Evolutionary conservation across 2,797 vertebrate species (phyloP), one percentile per base, ranked within the genome.

Genomic region (Pygocentrus nattereri): DNA sequence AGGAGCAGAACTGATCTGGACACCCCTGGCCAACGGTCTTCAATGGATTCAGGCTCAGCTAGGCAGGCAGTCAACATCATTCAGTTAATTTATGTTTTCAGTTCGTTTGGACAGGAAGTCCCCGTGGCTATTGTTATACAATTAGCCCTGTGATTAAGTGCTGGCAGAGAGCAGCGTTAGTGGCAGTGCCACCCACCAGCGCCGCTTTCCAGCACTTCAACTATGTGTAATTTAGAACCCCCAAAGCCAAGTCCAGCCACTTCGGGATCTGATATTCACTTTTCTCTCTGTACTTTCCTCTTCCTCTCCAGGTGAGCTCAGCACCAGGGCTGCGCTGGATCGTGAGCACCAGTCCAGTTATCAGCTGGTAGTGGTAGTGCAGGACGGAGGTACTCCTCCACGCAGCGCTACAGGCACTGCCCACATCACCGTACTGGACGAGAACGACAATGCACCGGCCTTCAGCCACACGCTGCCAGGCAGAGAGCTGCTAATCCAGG

Each of bases 261-360:
- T n/a, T 34, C n/a, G 7, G 3, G 10, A 21, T 34, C 59, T 16
- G 2, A 30, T 41, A 1, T 52, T 21, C 16, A 54, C 5, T 75
- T 59, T 59, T 10, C 23, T 78, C 15, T 19, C 19, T 30, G 18
- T 30, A 25, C 44, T 15, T 5, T 23, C 15, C 52, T 27, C 64
- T n/a, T 15, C 65, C 7, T 72, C 56, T 72, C 21, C 61, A 97
- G 98, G 98, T 74, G 98, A 99, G 91, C 93, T 99, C 84, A 98
- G 96, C 86, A 96, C 97, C n/a, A 95, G 95, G 54, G 89, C 93
- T 0, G 95, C 92, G 34, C 88, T 99, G 87, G 97, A 99, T 89
- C 93, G 98, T 12, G 98, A 99, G 92, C 95, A 93, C 74, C 98
- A 99, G 91, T 97, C 96, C 89, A 97, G 96, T 90, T 97, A 96